phyloP scores from a whole-genome alignment of 2,888 invertebrate species.

The Cylloceria caligata region DNA sequence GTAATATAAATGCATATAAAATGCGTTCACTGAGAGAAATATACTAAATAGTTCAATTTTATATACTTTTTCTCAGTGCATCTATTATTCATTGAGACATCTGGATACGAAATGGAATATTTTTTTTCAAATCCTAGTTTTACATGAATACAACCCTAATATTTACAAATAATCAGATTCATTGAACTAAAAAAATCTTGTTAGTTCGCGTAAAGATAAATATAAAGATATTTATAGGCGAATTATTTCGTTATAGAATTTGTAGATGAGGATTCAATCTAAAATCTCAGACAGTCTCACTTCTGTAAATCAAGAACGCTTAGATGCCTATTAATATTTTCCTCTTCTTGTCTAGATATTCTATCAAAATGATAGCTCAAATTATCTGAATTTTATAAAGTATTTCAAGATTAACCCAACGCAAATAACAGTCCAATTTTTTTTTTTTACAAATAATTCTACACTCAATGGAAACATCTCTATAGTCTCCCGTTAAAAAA shows the following conservation, averaged over 20 bases:
- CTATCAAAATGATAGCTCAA: not conserved
- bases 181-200: no score
- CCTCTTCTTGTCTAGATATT: not conserved
- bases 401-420: not conserved
- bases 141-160: no score
- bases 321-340: not conserved
- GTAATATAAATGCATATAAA: no score
- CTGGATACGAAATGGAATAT: no score
- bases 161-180: no score
- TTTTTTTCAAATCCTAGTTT: no score
- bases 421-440: not conserved
- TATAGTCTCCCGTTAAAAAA: not conserved
- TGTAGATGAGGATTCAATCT: not conserved
- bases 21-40: no score
- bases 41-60: no score
- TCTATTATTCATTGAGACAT: no score
- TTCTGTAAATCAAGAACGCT: not conserved
- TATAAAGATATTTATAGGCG: not conserved
- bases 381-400: not conserved
- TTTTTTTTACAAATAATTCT: not conserved
- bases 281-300: not conserved
- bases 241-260: not conserved
- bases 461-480: not conserved
- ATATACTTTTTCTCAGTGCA: no score
- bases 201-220: no score